Evolutionary conservation across 2,797 vertebrate genomes (phyloP).

Genomic region (Tapera naevia): DNA sequence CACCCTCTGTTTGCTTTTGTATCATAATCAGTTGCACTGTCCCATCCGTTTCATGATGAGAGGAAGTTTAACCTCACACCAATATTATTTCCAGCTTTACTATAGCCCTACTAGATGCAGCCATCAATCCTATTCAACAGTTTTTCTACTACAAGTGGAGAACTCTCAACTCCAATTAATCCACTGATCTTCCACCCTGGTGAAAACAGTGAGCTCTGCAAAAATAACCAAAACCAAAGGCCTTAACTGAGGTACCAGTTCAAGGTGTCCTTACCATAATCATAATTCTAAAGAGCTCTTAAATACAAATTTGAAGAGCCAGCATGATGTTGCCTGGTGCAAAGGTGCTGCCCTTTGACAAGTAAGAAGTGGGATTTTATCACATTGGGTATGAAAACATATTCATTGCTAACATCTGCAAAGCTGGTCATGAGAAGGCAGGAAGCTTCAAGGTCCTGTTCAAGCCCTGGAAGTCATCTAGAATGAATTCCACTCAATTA

Average conservation of each 20-base stretch:
- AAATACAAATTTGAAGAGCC: background rate
- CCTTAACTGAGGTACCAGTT: background rate
- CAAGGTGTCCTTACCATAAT: background rate
- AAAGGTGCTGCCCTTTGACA: background rate
- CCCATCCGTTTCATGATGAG: background rate
- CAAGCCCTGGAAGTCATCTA: background rate
- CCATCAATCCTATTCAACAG: background rate
- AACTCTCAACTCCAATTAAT: background rate
- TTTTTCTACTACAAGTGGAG: background rate
- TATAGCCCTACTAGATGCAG: background rate
- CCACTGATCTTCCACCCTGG: background rate
- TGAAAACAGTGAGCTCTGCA: background rate
- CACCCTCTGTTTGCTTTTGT: background rate
- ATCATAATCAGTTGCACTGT: background rate
- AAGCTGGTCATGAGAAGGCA: background rate
- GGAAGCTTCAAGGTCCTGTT: background rate
- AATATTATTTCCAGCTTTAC: background rate
- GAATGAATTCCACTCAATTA: background rate
- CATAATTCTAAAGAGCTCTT: background rate
- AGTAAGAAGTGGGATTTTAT: background rate
- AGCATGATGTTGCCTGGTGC: background rate
- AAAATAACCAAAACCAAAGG: background rate
- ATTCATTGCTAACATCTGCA: background rate
- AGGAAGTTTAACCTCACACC: background rate
- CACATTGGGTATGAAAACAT: background rate